Evolutionary conservation across 2,797 vertebrate genomes (phyloP), one percentile per base, ranked within the genome.

Genomic region (Alauda arvensis): DNA sequence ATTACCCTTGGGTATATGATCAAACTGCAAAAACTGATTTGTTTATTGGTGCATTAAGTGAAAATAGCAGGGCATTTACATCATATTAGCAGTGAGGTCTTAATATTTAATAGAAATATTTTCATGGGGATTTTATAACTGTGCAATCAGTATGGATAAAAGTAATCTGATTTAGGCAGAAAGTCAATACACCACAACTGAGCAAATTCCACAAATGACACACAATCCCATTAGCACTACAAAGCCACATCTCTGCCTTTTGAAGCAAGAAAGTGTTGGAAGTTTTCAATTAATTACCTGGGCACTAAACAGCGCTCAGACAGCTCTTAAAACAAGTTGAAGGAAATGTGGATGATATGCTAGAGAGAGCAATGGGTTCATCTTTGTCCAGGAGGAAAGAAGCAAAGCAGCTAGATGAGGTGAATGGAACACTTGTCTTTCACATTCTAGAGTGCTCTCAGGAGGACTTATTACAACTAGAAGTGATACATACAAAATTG

Each of bases 111-210:
- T 53, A 53, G 78, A 71, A 85, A 66, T 18, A 53, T 88, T 92
- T 85, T 65, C 49, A 77, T 1, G 0, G 31, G 42, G 24, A 31
- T 14, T 77, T 87, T 71, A 29, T 45, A 56, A 72, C 39, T 42
- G 20, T 74, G 60, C 15, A 53, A 62, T 80, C 79, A 81, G 65
- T 75, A 76, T 6, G 43, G 60, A 63, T 71, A 69, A 82, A 91
- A 91, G 25, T 84, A 85, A 94, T 83, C 60, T 68, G 74, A 72
- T 92, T 90, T 52, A 84, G 66, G 52, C 78, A 90, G 77, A 82
- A 94, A 90, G 48, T 94, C 93, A 91, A 92, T 92, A 85, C 1
- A 2, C 33, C 20, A 4, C 21, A 66, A 93, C 87, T 48, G 79
- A 89, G 39, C 61, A 89, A 92, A 90, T 87, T 74, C 67, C 85